A percentile compares a stretch with the other conserved stretches of the same genome.
phyloP scores from a whole-genome alignment of 1,140 invertebrate genomes.

The Pseudomyrmex pallidus region DNA sequence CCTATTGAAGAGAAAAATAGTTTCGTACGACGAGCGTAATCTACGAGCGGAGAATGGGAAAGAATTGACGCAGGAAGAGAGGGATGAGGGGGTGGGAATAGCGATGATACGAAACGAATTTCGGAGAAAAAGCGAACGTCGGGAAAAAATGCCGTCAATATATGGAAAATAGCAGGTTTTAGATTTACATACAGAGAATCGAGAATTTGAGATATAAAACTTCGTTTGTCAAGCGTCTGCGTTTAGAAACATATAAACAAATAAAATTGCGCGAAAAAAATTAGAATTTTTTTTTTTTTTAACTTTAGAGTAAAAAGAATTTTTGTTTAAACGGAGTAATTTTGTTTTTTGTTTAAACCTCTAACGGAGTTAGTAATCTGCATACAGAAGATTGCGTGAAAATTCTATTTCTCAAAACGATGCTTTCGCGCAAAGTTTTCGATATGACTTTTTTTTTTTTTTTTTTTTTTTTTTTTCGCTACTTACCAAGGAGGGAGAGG shows the following conservation, averaged over 20 bases:
- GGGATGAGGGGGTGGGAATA: not conserved
- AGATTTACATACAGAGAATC: not conserved
- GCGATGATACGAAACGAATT: constrained; percentile 39
- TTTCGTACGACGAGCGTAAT: constrained; percentile 54
- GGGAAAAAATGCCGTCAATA: not conserved
- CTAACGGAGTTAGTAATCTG: too few species aligned
- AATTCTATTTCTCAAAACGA: too few species aligned
- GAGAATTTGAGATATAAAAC: not conserved
- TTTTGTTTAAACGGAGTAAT: too few species aligned
- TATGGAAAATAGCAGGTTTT: not conserved
- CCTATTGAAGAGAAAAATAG: constrained; percentile 59
- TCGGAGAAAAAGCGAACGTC: not conserved
- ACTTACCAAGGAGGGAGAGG: not conserved
- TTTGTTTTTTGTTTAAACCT: too few species aligned
- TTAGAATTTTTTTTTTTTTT: too few species aligned
- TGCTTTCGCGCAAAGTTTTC: too few species aligned
- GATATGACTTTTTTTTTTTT: too few species aligned
- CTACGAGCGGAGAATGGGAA: constrained; percentile 26
- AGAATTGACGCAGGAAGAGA: not conserved
- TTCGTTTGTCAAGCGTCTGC: not conserved
- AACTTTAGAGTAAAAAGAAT: too few species aligned
- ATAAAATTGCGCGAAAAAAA: not conserved
- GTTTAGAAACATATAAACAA: not conserved
- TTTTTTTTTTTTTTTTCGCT: too few species aligned
- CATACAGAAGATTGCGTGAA: too few species aligned